Evolutionary conservation across 2,797 vertebrate species (phyloP).

Genomic region (Nothura maculosa): DNA sequence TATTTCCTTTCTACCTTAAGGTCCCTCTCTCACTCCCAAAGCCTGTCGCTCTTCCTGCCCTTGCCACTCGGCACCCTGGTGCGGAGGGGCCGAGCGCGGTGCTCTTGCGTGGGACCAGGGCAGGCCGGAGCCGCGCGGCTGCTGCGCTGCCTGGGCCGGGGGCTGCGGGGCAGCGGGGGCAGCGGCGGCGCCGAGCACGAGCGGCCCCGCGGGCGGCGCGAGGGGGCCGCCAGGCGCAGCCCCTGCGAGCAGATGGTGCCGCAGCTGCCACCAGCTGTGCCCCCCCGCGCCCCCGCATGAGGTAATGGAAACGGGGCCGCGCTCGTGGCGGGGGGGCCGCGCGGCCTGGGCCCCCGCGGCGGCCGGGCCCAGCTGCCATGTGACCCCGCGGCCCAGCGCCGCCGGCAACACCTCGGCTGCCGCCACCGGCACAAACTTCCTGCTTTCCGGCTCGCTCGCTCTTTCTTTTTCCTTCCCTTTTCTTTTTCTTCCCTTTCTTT

Average conservation of each 20-base stretch:
- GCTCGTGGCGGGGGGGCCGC: conserved; percentile 80
- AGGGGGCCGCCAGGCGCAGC: neutral
- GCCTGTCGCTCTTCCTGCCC: fast-evolving
- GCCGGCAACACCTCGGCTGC: conserved; percentile 80
- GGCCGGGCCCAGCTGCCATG: conserved; percentile 86
- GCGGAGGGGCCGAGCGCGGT: neutral
- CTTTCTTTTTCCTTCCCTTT: no score
- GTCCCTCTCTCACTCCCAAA: neutral
- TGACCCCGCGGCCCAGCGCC: conserved; percentile 85
- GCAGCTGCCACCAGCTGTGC: conserved; percentile 95
- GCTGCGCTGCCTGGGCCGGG: no score
- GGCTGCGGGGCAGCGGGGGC: no score
- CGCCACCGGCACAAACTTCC: conserved; percentile 77
- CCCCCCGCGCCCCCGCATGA: conserved; percentile 81
- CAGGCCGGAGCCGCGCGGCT: no score
- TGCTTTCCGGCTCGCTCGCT: neutral
- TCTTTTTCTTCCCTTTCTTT: fast-evolving
- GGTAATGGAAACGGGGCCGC: conserved; percentile 91
- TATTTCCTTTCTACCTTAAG: neutral
- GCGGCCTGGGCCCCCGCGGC: conserved; percentile 88
- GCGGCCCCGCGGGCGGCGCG: no score
- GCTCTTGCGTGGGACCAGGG: no score
- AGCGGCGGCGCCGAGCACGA: neutral
- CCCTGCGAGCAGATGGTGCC: conserved; percentile 91
- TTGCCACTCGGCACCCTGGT: neutral